phyloP scores from a whole-genome alignment of 2,113 vertebrate genomes.

The Accipiter cooperii region DNA sequence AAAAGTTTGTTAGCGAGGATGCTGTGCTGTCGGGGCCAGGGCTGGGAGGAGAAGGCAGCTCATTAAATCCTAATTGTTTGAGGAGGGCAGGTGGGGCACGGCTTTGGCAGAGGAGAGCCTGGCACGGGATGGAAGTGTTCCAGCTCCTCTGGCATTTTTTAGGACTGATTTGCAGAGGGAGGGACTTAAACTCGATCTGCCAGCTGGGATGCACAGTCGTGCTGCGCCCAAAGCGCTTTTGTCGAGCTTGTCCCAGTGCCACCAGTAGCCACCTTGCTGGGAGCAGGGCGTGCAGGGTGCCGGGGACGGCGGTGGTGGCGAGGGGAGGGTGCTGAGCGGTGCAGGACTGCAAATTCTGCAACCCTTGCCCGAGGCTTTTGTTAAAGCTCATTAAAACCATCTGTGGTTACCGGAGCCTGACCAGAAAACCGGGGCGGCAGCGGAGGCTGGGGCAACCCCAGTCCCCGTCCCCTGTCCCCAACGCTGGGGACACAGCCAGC shows the following conservation, averaged over 20 bases:
- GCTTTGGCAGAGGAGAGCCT: neutral
- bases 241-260: neutral
- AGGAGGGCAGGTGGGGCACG: neutral
- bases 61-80: neutral
- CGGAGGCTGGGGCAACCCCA: neutral
- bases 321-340: neutral
- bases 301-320: accelerated
- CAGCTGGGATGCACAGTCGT: neutral
- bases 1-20: neutral
- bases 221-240: neutral
- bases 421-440: neutral
- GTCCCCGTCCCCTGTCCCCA: neutral
- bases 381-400: neutral
- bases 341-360: neutral
- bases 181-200: neutral
- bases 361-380: neutral
- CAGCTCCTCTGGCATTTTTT: neutral
- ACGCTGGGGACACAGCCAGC: neutral
- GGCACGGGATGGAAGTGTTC: neutral
- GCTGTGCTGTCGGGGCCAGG: neutral
- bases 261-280: neutral
- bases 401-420: neutral
- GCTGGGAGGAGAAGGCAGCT: neutral
- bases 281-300: neutral
- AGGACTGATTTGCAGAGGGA: neutral